Base-by-base conservation (phyloP, 2,797 vertebrate genomes). In the Peromyscus nudipes region DNA sequence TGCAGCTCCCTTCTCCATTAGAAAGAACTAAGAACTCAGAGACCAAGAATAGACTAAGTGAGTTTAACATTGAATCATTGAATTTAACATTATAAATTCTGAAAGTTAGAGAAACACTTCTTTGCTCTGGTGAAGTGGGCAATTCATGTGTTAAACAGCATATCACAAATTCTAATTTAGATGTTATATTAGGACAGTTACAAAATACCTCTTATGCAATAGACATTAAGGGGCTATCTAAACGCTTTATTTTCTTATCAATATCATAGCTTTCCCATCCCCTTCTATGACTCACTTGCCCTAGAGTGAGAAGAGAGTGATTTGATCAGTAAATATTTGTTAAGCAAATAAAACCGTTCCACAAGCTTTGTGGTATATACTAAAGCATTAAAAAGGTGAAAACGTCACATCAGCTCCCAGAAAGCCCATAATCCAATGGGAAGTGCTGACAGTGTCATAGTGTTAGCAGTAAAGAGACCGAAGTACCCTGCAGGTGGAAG, bases 91-190 rank as follows among this genome's bases (percentile, higher is more conserved):
- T 25, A 57, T 95, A 82, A 88, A 76, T 82, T 84, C 52, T 95
- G 49, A 95, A 95, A 82, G 37, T 77, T 37, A 82, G 91, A 90
- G 79, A 64, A 96, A 84, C 13, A 37, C 75, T 12, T 37, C 67
- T 89, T 89, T 40, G 5, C 12, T 87, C 12, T n/a, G 27, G 60
- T 69, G 62, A 96, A 91, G 9, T 49, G 49, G 57, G n/a, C 6
- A 69, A 37, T 85, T 88, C 16, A 25, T 83, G 27, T 90, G 13
- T 67, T 92, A 73, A 95, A 11, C 31, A 92, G 82, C 84, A 55
- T 57, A 79, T 6, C 29, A 84, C 89, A 71, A 87, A 92, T 95
- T 94, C 55, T 60, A 97, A 89, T 95, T 95, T 95, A 95, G 95
- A 43, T 29, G 55, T 94, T 98, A 98, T 62, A 97, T 95, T 83